Conservation (phyloP, 2,797 vertebrate genomes). For the Chloroceryle amazona region DNA sequence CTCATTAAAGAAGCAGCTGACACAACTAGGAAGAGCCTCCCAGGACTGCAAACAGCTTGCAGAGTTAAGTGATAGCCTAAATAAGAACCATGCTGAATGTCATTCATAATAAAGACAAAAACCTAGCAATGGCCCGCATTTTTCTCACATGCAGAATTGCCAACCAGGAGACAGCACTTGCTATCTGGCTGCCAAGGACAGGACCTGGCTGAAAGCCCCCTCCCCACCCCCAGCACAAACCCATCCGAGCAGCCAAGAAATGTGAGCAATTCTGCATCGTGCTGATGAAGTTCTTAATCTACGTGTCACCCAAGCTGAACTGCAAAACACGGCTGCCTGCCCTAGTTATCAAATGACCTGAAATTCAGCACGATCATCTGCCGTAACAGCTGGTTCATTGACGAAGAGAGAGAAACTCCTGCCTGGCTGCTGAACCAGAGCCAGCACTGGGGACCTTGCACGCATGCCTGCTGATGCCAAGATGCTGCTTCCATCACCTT, state of each 20-base stretch:
- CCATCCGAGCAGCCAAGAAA: neutral
- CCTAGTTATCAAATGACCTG: constrained; percentile 75
- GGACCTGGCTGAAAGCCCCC: neutral
- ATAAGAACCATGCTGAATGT: neutral
- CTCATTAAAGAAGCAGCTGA: neutral
- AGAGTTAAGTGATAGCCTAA: neutral
- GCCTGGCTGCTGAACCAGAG: constrained; percentile 25
- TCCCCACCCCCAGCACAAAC: neutral
- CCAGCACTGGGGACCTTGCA: neutral
- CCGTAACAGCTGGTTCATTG: constrained; percentile 45
- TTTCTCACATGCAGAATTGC: neutral
- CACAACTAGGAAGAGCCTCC: neutral
- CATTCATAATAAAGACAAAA: neutral
- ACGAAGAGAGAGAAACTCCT: neutral
- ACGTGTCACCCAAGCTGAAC: constrained; percentile 49
- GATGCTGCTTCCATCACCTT: neutral
- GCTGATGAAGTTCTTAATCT: neutral
- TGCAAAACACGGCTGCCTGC: constrained; percentile 18
- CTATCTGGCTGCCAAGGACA: neutral
- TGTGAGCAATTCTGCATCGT: neutral
- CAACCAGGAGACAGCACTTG: neutral
- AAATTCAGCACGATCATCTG: constrained; percentile 61
- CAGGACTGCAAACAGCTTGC: neutral
- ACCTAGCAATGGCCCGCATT: neutral
- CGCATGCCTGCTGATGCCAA: fast-evolving